These are phyloP conservation scores for Drosophila leonis DNA, from an alignment of 2,888 invertebrate genomes.

Conservation along the genomic window DNA sequence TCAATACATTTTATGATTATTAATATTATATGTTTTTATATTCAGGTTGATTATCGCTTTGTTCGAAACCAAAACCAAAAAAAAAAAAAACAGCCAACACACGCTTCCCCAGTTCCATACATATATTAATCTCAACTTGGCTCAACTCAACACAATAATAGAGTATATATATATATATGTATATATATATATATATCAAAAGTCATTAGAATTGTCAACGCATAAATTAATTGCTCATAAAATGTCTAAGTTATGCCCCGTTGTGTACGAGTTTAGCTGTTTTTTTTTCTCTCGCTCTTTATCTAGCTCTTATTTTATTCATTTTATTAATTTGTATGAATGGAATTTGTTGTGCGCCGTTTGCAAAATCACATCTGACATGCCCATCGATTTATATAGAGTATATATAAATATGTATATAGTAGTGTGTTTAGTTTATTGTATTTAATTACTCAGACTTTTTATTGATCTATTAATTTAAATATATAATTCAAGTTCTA, in stretches of 20 bases:
- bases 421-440: constrained; percentile 3
- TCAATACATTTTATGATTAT: constrained; percentile 78
- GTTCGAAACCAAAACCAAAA: constrained; percentile 46
- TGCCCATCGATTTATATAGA: constrained; percentile 31
- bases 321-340: constrained; percentile 52
- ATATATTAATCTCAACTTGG: constrained; percentile 40
- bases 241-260: constrained; percentile 76
- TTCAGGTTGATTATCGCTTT: constrained; percentile 74
- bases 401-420: constrained; percentile 27
- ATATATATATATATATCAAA: constrained; percentile 62
- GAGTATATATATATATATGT: constrained; percentile 33
- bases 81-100: constrained; percentile 42
- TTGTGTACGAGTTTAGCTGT: constrained; percentile 57
- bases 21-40: constrained; percentile 73
- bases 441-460: constrained; percentile 36
- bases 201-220: constrained; percentile 84
- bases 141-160: constrained; percentile 21
- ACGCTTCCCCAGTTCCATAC: constrained; percentile 39
- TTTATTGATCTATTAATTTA: constrained; percentile 45
- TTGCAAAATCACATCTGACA: constrained; percentile 47
- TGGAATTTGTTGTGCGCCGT: constrained; percentile 40
- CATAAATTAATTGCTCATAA: constrained; percentile 84
- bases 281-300: constrained; percentile 3
- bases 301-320: constrained; percentile 32
- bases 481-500: background rate